Conservation (phyloP, 2,797 vertebrate genomes). For the Glossophaga mutica region DNA sequence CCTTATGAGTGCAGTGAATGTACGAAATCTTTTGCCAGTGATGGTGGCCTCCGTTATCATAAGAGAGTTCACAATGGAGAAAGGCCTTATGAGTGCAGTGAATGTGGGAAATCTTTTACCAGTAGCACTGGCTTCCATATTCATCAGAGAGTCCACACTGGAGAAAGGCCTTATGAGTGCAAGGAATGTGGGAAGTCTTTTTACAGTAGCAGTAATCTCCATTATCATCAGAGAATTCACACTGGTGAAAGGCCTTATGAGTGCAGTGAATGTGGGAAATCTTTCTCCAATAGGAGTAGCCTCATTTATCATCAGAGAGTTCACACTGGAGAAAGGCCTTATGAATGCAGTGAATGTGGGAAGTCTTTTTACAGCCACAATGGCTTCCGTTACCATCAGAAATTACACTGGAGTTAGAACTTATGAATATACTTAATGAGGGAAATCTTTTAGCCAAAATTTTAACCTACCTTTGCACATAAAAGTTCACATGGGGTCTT, state of each 20-base stretch:
- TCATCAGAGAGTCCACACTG: not conserved
- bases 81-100: not conserved
- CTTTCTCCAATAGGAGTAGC: not conserved
- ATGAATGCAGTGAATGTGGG: not conserved
- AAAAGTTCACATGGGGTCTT: not conserved
- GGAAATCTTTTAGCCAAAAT: not conserved
- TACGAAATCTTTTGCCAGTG: constrained; percentile 43
- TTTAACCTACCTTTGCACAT: not conserved
- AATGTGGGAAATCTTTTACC: not conserved
- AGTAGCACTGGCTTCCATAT: not conserved
- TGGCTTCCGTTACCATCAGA: not conserved
- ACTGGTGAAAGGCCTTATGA: not conserved
- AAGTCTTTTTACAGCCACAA: too few species aligned
- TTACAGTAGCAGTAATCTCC: not conserved
- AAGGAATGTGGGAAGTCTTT: not conserved
- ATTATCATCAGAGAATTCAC: not conserved
- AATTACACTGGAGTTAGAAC: not conserved
- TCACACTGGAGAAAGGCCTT: not conserved
- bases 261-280: not conserved
- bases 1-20: constrained; percentile 50
- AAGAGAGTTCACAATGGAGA: constrained; percentile 28
- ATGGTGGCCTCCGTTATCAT: constrained; percentile 10
- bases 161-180: not conserved
- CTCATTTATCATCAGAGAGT: not conserved
- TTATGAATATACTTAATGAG: not conserved